Evolutionary conservation across 2,113 vertebrate genomes (phyloP).

Genomic region (Platichthys flesus): DNA sequence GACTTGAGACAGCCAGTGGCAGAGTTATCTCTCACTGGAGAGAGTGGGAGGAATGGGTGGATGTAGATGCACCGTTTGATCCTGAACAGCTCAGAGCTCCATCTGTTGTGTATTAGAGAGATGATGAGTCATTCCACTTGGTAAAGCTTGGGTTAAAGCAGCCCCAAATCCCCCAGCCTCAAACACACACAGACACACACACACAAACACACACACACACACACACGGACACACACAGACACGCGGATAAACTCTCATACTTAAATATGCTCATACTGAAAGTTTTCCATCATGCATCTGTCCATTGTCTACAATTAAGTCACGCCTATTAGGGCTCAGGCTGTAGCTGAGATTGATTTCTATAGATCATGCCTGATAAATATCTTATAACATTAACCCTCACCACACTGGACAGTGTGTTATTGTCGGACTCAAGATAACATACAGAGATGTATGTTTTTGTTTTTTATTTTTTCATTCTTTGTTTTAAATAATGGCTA

Average conservation of each 20-base stretch:
- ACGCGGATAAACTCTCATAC: background rate
- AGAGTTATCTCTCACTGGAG: constrained; percentile 34
- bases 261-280: background rate
- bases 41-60: constrained; percentile 23
- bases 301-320: constrained; percentile 34
- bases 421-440: background rate
- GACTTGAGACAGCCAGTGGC: constrained; percentile 6
- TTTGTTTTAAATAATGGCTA: too few relatives aligned
- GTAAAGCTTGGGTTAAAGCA: constrained; percentile 50
- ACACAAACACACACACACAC: constrained; percentile 9
- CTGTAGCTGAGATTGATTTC: constrained; percentile 20
- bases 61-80: constrained; percentile 54
- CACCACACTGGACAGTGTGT: too few relatives aligned
- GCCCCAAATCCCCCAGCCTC: constrained; percentile 43
- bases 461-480: background rate
- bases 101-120: constrained; percentile 63
- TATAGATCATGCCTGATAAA: background rate
- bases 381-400: too few relatives aligned
- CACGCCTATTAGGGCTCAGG: constrained; percentile 23
- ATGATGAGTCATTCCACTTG: constrained; percentile 65
- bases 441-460: background rate
- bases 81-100: constrained; percentile 62
- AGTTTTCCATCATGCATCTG: constrained; percentile 29
- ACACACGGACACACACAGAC: background rate
- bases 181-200: background rate